Conservation (phyloP, 2,797 vertebrate species). For the Brachymystax lenok region DNA sequence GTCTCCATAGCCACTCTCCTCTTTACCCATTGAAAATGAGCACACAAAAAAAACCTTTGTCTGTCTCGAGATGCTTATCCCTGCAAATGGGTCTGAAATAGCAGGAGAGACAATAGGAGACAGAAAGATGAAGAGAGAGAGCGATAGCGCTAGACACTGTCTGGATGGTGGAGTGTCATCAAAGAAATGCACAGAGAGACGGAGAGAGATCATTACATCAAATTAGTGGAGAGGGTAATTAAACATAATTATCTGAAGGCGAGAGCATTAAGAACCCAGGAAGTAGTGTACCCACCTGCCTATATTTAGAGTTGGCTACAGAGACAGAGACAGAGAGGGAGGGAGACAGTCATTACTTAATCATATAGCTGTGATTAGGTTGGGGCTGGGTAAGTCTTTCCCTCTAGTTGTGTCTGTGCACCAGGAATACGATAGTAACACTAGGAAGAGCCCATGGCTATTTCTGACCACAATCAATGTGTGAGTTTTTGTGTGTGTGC, state of each 20-base stretch:
- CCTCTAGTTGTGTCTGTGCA: background rate
- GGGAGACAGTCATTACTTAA: conserved; percentile 2
- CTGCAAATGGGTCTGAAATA: background rate
- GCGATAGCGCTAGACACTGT: background rate
- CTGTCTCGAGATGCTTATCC: background rate
- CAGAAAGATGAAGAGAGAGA: background rate
- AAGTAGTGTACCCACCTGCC: conserved; percentile 73
- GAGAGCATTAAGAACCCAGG: conserved; percentile 85
- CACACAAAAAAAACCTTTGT: background rate
- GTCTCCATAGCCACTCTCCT: background rate
- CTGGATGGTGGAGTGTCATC: background rate
- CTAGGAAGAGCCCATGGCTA: background rate
- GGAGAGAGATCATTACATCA: conserved; percentile 80
- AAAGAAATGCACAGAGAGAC: conserved; percentile 4
- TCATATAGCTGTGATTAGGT: background rate
- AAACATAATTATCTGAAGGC: conserved; percentile 88
- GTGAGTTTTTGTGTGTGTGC: too few relatives aligned
- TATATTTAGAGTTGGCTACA: conserved; percentile 79
- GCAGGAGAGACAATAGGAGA: background rate
- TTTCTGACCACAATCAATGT: background rate
- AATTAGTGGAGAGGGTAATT: conserved; percentile 88
- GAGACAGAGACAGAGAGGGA: conserved; percentile 1
- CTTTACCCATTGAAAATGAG: background rate
- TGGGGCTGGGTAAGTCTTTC: background rate
- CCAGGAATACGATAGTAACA: background rate